phyloP scores from a whole-genome alignment of 2,888 invertebrate species.

The Dicycla oo region DNA sequence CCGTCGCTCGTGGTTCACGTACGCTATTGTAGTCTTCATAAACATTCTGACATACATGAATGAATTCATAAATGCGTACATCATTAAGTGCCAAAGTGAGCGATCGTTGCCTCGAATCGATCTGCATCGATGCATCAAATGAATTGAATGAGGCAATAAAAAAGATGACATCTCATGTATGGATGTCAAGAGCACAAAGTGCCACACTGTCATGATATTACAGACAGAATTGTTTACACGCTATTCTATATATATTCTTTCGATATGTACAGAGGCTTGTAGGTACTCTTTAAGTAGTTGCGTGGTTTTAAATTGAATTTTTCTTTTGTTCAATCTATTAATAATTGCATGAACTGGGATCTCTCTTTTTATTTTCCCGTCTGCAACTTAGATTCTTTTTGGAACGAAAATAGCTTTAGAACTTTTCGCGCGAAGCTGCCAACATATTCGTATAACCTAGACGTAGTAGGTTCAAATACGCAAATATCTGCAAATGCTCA shows the following conservation, averaged over 20 bases:
- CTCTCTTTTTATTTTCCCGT: not conserved
- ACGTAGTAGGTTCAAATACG: not conserved
- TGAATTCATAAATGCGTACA: conserved; percentile 38
- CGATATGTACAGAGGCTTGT: not conserved
- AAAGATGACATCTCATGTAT: conserved; percentile 16
- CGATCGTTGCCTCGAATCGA: conserved; percentile 41
- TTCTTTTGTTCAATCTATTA: not conserved
- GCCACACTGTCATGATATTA: conserved; percentile 30
- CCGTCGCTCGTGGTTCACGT: conserved; percentile 14
- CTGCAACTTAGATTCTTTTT: conserved; percentile 3
- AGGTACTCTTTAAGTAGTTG: not conserved
- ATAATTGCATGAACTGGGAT: conserved; percentile 8
- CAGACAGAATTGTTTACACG: conserved; percentile 11
- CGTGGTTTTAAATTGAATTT: not conserved
- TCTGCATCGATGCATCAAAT: conserved; percentile 55
- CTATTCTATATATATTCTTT: conserved; percentile 20
- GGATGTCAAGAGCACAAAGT: conserved; percentile 13
- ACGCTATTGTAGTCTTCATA: conserved; percentile 25
- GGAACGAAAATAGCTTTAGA: conserved; percentile 4
- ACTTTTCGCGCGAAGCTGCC: not conserved
- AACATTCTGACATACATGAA: conserved; percentile 30
- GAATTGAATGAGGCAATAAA: conserved; percentile 41
- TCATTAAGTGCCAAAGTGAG: conserved; percentile 28
- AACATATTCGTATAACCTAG: not conserved
- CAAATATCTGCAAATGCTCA: not conserved